phyloP scores from a whole-genome alignment of 2,797 vertebrate species.

The Serranus cabrilla region DNA sequence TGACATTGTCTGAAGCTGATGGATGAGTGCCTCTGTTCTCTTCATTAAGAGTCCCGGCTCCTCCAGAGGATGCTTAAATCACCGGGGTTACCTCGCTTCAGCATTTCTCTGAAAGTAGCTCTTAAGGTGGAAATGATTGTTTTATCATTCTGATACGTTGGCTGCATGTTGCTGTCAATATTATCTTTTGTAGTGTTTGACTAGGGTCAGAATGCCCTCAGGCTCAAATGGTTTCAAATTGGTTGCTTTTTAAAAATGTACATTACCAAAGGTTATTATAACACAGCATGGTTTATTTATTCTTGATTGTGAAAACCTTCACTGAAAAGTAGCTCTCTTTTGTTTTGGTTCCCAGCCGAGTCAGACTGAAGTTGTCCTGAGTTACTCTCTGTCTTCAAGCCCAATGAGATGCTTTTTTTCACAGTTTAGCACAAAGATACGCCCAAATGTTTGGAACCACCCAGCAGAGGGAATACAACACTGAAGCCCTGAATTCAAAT shows the following conservation, averaged over 20 bases:
- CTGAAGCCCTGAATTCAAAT: background rate
- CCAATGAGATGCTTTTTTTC: background rate
- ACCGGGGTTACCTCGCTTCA: conserved; percentile 30
- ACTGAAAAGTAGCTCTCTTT: background rate
- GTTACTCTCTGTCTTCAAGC: background rate
- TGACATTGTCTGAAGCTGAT: conserved; percentile 55
- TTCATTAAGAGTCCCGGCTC: conserved; percentile 60
- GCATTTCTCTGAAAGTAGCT: conserved; percentile 24
- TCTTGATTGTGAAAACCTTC: conserved; percentile 7
- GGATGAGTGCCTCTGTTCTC: conserved; percentile 57
- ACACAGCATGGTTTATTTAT: background rate
- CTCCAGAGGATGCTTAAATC: conserved; percentile 48
- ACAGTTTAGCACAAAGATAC: conserved; percentile 1
- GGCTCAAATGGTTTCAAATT: conserved; percentile 13
- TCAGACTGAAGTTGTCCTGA: background rate
- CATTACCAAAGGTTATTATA: conserved; percentile 28
- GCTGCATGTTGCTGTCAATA: conserved; percentile 30
- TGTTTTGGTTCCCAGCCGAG: conserved; percentile 5
- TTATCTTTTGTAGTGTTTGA: conserved; percentile 24
- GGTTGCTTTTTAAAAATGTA: conserved; percentile 3
- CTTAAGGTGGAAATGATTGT: conserved; percentile 2
- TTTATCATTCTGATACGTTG: conserved; percentile 27
- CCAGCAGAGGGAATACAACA: background rate
- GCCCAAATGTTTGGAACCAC: background rate
- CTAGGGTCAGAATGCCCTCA: conserved; percentile 1